These are phyloP conservation scores for Leucosticte australis DNA, from an alignment of 2,113 vertebrate genomes.

Conservation along the genomic window DNA sequence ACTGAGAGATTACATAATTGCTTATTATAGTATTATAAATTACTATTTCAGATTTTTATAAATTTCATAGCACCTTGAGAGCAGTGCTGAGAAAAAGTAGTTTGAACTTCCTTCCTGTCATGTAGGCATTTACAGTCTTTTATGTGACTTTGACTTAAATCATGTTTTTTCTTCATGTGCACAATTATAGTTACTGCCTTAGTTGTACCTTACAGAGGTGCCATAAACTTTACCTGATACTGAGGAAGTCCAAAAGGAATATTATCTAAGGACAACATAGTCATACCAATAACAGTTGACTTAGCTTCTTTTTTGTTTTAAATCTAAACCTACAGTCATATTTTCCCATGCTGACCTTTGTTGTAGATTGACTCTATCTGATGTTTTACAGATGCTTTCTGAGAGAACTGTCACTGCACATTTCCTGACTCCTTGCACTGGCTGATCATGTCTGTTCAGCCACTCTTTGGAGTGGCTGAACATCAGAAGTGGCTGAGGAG, in stretches of 20 bases:
- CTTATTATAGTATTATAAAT: neutral
- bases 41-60: neutral
- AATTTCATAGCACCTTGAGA: neutral
- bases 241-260: neutral
- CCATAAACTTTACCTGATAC: neutral
- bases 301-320: neutral
- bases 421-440: neutral
- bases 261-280: neutral
- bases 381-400: neutral
- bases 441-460: neutral
- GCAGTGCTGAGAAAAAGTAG: neutral
- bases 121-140: neutral
- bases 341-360: neutral
- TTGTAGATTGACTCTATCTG: neutral
- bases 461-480: too few relatives aligned
- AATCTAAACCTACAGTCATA: neutral
- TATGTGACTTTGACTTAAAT: neutral
- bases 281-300: neutral
- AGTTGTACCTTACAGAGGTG: neutral
- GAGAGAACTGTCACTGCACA: neutral
- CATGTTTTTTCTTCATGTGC: neutral
- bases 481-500: too few relatives aligned
- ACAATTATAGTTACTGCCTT: neutral
- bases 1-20: neutral
- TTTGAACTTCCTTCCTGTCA: neutral